Base-by-base conservation (phyloP, 2,888 invertebrate genomes). In the Oscheius myriophilus region DNA sequence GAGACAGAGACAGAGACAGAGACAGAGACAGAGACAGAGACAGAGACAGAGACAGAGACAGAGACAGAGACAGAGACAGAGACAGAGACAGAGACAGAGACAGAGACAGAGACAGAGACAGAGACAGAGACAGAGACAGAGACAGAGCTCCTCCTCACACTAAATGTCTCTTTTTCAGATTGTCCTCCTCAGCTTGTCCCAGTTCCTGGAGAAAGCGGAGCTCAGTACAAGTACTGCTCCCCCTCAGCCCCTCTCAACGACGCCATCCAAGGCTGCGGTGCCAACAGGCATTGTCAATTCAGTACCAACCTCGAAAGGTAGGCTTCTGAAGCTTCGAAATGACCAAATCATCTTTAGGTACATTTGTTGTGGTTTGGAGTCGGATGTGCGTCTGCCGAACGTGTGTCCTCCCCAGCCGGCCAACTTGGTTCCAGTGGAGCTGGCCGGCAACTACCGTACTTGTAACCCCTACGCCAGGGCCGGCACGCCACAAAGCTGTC, bases 121-220 rank as follows among this genome's bases (percentile, higher is more conserved):
- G n/a, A n/a, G 54, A 14, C 21, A 18, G 9, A 18, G 12, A 18
- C 14, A 16, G 9, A 16, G 21, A 9, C 21, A 18, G 9, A 11
- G 21, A 51, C 14, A 51, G 52, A 9, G 11, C 21, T n/a, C 42
- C 18, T 12, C 11, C 41, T 14, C 53, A 14, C 25, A 14, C 39
- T 49, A 9, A 49, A 9, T 67, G 18, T 7, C 25, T 26, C 25
- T 7, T 21, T 49, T 78, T 7, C 69, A 84, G 84, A 79, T 67
- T 86, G 86, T 65, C 84, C 86, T 49, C 85, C 86, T 12, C 84
- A 86, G 74, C 73, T 86, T 41, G 82, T 84, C 49, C 86, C 86
- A 25, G 84, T 85, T 9, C 84, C 85, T 16, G 86, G 86, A 51
- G 83, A 82, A 39, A 81, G 77, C 45, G 85, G 84, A 16, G 79